These are phyloP conservation scores for Pachypeltis micranthus DNA, from an alignment of 1,140 invertebrate species.

Conservation along the genomic window DNA sequence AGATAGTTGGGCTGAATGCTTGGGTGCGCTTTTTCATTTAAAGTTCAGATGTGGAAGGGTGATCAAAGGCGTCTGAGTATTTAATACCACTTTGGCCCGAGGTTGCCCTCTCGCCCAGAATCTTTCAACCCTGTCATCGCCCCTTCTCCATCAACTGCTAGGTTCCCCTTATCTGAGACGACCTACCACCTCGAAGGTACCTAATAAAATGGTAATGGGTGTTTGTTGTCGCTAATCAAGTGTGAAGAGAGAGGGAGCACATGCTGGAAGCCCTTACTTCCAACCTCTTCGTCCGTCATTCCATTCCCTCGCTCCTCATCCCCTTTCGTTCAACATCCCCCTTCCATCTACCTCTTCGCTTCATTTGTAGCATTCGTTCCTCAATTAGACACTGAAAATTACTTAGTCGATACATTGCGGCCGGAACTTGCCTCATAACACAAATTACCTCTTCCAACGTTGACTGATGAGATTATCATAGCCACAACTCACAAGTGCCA, in stretches of 20 bases:
- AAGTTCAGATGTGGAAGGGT: constrained; percentile 16
- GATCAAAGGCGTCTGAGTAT: constrained; percentile 19
- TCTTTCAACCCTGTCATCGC: background rate
- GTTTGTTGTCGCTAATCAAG: constrained; percentile 23
- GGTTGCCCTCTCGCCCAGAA: background rate
- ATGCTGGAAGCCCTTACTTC: background rate
- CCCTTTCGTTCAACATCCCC: no score
- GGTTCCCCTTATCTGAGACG: no score
- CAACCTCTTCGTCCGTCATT: no score
- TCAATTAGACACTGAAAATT: background rate
- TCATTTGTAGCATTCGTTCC: background rate
- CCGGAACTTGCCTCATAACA: no score
- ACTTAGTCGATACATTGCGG: background rate
- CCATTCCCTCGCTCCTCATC: no score
- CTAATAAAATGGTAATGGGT: constrained; percentile 23
- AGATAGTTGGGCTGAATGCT: constrained; percentile 23
- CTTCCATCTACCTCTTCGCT: background rate
- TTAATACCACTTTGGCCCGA: constrained; percentile 16
- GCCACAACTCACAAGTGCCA: no score
- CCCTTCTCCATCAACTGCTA: background rate
- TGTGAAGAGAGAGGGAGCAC: constrained; percentile 18
- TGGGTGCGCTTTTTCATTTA: constrained; percentile 23
- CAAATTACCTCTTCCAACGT: no score
- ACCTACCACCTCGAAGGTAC: constrained; percentile 15
- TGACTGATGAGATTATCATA: no score